A percentile compares a stretch with the other conserved stretches of the same genome.
Conservation (phyloP, 2,113 vertebrate genomes). For the Eupsittula cactorum region DNA sequence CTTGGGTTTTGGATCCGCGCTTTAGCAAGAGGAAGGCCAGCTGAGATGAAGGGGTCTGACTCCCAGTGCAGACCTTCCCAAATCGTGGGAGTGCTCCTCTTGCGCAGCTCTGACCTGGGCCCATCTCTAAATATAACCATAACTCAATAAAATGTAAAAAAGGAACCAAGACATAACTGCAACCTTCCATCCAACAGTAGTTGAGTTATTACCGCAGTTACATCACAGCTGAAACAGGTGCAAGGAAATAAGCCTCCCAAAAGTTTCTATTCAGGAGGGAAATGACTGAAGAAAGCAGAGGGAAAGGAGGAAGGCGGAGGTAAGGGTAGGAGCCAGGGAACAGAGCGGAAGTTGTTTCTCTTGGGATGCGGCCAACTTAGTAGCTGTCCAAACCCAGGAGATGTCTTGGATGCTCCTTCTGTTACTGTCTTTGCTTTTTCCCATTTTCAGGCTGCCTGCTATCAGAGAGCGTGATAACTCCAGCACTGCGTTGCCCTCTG, state of each 20-base stretch:
- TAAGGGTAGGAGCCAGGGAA: constrained; percentile 28
- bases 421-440: not conserved
- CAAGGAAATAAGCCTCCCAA: constrained; percentile 65
- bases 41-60: not conserved
- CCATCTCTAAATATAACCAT: not conserved
- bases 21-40: not conserved
- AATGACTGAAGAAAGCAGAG: constrained; percentile 35
- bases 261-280: constrained; percentile 52
- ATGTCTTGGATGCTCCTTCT: constrained; percentile 25
- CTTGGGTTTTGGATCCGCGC: not conserved
- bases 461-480: fast-evolving
- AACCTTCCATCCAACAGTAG: constrained; percentile 31
- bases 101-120: not conserved
- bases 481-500: not conserved
- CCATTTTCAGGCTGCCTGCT: not conserved
- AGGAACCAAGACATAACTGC: not conserved
- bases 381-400: constrained; percentile 30
- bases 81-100: not conserved
- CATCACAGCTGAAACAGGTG: constrained; percentile 67
- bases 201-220: constrained; percentile 61
- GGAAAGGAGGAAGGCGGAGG: constrained; percentile 28
- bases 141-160: not conserved
- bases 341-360: constrained; percentile 48
- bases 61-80: not conserved
- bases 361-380: constrained; percentile 51